Conservation (phyloP, 2,888 invertebrate species). For the Eucriotettix oculatus region DNA sequence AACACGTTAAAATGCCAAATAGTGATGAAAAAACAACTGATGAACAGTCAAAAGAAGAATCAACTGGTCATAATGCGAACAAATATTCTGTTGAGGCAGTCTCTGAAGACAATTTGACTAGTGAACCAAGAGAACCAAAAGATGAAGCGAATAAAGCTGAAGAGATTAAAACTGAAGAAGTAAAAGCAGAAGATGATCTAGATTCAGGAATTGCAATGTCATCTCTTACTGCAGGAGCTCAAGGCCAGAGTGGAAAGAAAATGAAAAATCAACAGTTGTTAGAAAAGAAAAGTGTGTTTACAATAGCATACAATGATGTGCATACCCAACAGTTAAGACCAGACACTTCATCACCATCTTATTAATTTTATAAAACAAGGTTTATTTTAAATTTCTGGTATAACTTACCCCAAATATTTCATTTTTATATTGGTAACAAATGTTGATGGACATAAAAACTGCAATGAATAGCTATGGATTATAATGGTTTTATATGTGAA, state of each 20-base stretch:
- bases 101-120: conserved; percentile 14
- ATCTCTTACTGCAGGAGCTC: conserved; percentile 21
- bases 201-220: conserved; percentile 68
- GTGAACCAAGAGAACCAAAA: conserved; percentile 27
- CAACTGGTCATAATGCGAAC: no score
- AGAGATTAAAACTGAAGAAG: neutral
- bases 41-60: no score
- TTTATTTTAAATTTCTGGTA: no score
- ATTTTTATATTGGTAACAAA: no score
- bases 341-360: conserved; percentile 60
- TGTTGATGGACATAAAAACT: no score
- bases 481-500: no score
- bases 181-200: conserved; percentile 43
- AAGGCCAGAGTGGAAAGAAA: conserved; percentile 18
- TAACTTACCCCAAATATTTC: no score
- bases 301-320: conserved; percentile 82
- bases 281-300: conserved; percentile 85
- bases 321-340: conserved; percentile 67
- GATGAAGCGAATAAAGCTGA: conserved; percentile 14
- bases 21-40: no score
- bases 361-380: neutral
- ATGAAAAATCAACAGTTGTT: conserved; percentile 28
- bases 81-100: no score
- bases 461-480: no score
- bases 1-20: no score